Percentiles rank a stretch among this genome's conserved stretches.
Conservation (phyloP, 2,888 invertebrate species). For the Agrochola lychnidis region DNA sequence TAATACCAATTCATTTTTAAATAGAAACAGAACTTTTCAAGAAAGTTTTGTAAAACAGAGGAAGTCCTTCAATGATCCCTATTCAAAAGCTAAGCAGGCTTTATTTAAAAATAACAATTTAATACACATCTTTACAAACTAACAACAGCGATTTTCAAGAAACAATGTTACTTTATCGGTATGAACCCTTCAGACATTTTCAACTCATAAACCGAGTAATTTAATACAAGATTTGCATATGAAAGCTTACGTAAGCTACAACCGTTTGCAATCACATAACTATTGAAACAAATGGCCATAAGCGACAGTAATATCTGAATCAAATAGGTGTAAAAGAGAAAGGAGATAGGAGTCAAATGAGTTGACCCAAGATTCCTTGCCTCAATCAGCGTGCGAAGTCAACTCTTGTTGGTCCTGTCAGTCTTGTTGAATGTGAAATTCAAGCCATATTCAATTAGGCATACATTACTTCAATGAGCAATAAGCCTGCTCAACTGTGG, state of each 20-base stretch:
- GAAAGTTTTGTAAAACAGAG: neutral
- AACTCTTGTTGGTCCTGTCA: slow-evolving; percentile 82
- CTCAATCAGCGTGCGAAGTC: slow-evolving; percentile 89
- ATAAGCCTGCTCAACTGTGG: slow-evolving; percentile 68
- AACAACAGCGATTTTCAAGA: slow-evolving; percentile 19
- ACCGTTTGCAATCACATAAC: slow-evolving; percentile 74
- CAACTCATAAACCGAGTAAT: slow-evolving; percentile 55
- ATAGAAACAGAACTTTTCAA: neutral
- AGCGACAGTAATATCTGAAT: slow-evolving; percentile 65
- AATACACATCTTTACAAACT: slow-evolving; percentile 9
- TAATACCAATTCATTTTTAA: neutral
- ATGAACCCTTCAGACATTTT: slow-evolving; percentile 10
- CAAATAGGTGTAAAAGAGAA: slow-evolving; percentile 71
- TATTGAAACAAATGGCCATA: slow-evolving; percentile 60
- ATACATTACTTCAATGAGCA: slow-evolving; percentile 78
- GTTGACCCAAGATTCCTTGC: slow-evolving; percentile 86
- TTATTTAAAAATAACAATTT: neutral
- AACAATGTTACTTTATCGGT: slow-evolving; percentile 31
- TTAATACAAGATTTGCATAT: slow-evolving; percentile 67
- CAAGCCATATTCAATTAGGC: slow-evolving; percentile 83
- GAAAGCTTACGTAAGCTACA: slow-evolving; percentile 69
- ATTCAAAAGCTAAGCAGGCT: neutral
- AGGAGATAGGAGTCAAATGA: slow-evolving; percentile 80
- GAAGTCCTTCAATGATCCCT: neutral
- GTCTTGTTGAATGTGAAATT: slow-evolving; percentile 82